Evolutionary conservation across 2,113 vertebrate species (phyloP).

Genomic region (Miniopterus natalensis): DNA sequence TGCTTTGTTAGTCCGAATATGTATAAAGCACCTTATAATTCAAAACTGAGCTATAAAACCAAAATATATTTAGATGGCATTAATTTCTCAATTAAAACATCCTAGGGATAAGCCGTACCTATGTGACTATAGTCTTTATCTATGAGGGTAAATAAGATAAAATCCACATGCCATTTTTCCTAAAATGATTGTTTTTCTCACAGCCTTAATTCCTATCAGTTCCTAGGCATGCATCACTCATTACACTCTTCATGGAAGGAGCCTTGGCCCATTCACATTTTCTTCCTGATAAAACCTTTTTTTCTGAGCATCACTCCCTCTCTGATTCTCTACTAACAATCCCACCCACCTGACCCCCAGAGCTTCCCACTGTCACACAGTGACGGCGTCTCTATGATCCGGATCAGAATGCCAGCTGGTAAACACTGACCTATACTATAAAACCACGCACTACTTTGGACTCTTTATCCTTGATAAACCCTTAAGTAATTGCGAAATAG

Average conservation of each 20-base stretch:
- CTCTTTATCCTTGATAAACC: background rate
- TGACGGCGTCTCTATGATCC: background rate
- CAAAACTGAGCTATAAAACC: background rate
- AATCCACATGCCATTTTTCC: background rate
- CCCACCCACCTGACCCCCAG: accelerated
- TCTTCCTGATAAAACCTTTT: background rate
- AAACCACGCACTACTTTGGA: background rate
- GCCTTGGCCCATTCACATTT: background rate
- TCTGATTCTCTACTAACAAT: background rate
- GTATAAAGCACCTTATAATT: background rate
- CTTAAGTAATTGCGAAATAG: background rate
- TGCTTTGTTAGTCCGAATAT: background rate
- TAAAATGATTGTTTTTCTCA: background rate
- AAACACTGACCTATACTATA: accelerated
- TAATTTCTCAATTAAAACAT: background rate
- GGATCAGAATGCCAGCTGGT: background rate
- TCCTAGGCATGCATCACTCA: background rate
- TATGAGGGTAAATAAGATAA: background rate
- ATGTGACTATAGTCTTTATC: background rate
- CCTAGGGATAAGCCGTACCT: background rate
- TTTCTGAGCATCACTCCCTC: background rate
- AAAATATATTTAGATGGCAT: background rate
- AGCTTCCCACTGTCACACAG: background rate
- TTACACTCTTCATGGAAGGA: background rate
- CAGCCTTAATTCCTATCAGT: background rate